Evolutionary conservation across 2,888 invertebrate genomes (phyloP).

Genomic region (Drosophila sordidapex): DNA sequence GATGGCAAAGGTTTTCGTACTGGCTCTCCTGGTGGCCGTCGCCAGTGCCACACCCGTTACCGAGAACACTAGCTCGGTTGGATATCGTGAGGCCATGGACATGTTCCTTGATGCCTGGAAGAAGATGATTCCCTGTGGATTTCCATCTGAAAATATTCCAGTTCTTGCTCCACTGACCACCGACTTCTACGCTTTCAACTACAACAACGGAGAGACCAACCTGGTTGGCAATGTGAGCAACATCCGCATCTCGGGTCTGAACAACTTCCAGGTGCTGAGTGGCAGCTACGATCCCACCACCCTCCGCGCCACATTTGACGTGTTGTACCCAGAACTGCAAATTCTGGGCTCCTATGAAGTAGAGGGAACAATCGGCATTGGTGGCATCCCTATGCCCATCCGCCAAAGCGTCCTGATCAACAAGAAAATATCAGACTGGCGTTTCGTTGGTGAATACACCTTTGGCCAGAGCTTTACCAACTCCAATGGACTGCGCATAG

Average conservation of each 20-base stretch:
- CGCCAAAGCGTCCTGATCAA: conserved; percentile 56
- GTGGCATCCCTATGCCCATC: conserved; percentile 46
- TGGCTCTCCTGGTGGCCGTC: conserved; percentile 12
- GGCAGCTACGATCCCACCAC: conserved; percentile 50
- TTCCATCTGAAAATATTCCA: conserved; percentile 58
- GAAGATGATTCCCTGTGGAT: conserved; percentile 76
- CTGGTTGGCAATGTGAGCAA: not conserved
- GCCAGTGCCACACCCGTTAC: conserved; percentile 24
- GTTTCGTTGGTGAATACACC: conserved; percentile 53
- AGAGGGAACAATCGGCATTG: conserved; percentile 48
- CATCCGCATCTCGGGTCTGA: conserved; percentile 56
- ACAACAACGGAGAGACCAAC: not conserved
- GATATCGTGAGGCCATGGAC: conserved; percentile 54
- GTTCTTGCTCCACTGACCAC: conserved; percentile 59
- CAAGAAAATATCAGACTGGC: conserved; percentile 56
- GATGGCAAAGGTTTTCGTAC: conserved; percentile 20
- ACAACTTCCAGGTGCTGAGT: conserved; percentile 58
- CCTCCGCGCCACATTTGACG: conserved; percentile 58
- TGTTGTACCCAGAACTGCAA: conserved; percentile 65
- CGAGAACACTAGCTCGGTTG: conserved; percentile 29
- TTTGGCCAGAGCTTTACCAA: conserved; percentile 40
- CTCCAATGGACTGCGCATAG: conserved; percentile 55
- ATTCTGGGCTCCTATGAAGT: conserved; percentile 58
- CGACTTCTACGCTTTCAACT: conserved; percentile 23
- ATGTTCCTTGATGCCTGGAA: conserved; percentile 57